A percentile compares a stretch with the other conserved stretches of the same genome.
Conservation (phyloP, 2,113 vertebrate genomes). For the Rutilus rutilus region DNA sequence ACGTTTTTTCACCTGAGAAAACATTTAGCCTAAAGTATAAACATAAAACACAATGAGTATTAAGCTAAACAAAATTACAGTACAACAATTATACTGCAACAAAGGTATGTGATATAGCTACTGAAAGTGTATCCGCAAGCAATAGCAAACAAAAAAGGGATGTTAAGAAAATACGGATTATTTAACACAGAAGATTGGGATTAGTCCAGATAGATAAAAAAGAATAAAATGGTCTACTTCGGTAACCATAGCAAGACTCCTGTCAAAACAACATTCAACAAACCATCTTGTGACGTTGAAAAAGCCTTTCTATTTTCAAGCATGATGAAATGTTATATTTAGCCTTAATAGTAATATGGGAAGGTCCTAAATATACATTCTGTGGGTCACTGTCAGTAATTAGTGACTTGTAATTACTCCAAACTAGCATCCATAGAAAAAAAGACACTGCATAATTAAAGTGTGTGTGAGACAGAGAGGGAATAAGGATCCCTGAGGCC, state of each 20-base stretch:
- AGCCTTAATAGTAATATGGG: slow-evolving; percentile 8
- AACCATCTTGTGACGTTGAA: neutral
- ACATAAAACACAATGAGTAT: neutral
- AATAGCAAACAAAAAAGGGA: neutral
- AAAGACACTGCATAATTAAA: slow-evolving; percentile 42
- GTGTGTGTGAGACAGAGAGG: neutral
- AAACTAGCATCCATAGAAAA: slow-evolving; percentile 13
- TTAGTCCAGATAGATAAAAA: neutral
- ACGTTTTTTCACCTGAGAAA: neutral
- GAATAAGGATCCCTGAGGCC: slow-evolving; percentile 15
- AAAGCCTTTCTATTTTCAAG: neutral
- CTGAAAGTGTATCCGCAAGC: neutral
- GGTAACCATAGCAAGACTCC: neutral
- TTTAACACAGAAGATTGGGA: neutral
- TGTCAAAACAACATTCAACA: neutral
- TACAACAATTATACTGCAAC: neutral
- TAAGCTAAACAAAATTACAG: neutral
- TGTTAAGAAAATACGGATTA: neutral
- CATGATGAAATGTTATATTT: neutral
- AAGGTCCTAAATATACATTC: slow-evolving; percentile 1
- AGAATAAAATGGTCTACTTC: neutral
- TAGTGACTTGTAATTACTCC: slow-evolving; percentile 17
- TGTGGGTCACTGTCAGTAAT: slow-evolving; percentile 25
- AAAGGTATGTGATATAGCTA: neutral
- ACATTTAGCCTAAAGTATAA: neutral